Base-by-base conservation (phyloP, 2,797 vertebrate species). In the Bufotes viridis region DNA sequence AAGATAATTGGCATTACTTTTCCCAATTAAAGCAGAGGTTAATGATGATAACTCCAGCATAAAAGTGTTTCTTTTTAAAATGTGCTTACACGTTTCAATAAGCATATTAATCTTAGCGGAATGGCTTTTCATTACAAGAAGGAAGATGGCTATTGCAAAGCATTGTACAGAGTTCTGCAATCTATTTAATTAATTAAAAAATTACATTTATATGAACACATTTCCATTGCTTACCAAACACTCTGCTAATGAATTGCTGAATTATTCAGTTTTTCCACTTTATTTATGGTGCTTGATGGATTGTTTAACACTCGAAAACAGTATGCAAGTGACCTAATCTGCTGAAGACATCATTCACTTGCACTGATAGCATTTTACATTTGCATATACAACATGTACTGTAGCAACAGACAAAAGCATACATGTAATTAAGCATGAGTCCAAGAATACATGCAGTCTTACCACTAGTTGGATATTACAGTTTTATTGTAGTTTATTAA, bases 1-100 rank as follows among this genome's bases (percentile, higher is more conserved):
- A 85, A 13, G 79, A 70, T 89, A 89, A 89, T 89, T 86, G 84
- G 60, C 84, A 89, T 86, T 86, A 78, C 84, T 89, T 83, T 86
- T 22, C 80, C 80, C 78, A 89, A 86, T 89, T 89, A 86, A 70
- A 74, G 69, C 84, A 89, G 84, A 82, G 88, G 88, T 89, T 87
- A 89, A 84, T 89, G 85, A 87, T 79, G 79, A 89, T 82, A 89
- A 83, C 61, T 83, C 42, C 51, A 86, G 76, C 74, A 83, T 87
- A 83, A 86, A 89, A 87, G 84, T 72, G 85, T 55, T 87, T 83
- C 81, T 83, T 87, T 87, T 78, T 78, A 78, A 86, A 82, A 87
- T 84, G 85, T 80, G 84, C 81, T 87, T 67, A 83, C 74, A 79
- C 74, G 29, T 83, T 86, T 89, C 81, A 80, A 89, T 87, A 89